Base-by-base conservation (phyloP, 2,888 invertebrate genomes). In the Crepidodera aurea region DNA sequence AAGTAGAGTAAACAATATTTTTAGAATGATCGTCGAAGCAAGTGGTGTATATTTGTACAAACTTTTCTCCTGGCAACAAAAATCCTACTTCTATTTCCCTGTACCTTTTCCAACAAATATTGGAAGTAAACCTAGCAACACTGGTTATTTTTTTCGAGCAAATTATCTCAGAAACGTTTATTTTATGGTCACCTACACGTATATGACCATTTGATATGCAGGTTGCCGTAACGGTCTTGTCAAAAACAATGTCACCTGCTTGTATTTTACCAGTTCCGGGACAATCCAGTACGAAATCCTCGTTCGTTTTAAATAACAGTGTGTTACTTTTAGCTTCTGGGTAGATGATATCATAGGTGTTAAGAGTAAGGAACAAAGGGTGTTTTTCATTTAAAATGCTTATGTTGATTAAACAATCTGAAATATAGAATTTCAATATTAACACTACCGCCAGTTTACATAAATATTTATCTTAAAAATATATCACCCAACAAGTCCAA, bases 1-100 rank as follows among this genome's bases (percentile, higher is more conserved):
- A 83, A 75, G 82, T 82, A 0, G 84, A 83, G 68, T 86, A 87
- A 8, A 86, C 70, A 1, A 86, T 83, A 69, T 83, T 83, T 56
- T 84, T 75, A 0, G 82, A 77, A 2, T 69, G 74, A 32, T 81
- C 80, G 73, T 87, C 83, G 68, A 85, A 86, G 74, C 88, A 88
- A 10, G 48, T 18, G 1, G 59, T 46, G 1, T 32, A 25, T n/a
- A 39, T 7, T 10, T 12, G 32, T 8, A 64, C n/a, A 37, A 62
- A 66, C 8, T 40, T 18, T 0, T 57, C 50, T 18, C 60, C 55
- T 1, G 18, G 29, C 7, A 66, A 13, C 16, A 50, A 22, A 7
- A 64, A 53, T 1, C 87, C 87, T 18, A 85, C 80, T 54, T 85
- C 81, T 25, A 84, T 82, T 53, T 84, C 82, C 5, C 75, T 48